Evolutionary conservation across 2,113 vertebrate genomes (phyloP).

Genomic region (Rhynchomys soricoides): DNA sequence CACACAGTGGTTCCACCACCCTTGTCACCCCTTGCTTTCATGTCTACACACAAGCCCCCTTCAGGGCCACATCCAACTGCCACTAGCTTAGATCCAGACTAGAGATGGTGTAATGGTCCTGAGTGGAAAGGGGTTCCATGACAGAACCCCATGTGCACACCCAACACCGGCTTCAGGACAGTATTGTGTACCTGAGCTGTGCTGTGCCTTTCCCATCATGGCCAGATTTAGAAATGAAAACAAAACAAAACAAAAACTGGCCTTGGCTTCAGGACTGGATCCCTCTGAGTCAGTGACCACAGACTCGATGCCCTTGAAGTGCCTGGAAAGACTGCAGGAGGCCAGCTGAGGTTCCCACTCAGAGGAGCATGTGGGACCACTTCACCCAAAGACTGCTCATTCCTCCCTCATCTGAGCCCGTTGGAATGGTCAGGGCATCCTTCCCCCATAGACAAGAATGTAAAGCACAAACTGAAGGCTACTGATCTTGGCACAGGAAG

Average conservation of each 20-base stretch:
- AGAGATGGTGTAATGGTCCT: neutral
- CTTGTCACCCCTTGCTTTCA: rapidly evolving
- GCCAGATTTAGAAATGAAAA: slow-evolving; percentile 58
- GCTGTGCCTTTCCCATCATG: neutral
- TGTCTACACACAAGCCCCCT: neutral
- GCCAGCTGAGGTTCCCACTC: neutral
- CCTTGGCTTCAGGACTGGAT: neutral
- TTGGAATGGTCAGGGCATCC: too few relatives aligned
- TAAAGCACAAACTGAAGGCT: neutral
- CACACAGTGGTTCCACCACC: neutral
- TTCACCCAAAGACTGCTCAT: neutral
- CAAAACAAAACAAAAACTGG: neutral
- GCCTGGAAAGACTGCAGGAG: neutral
- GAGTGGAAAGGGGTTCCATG: neutral
- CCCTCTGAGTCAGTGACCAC: slow-evolving; percentile 51
- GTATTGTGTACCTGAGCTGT: rapidly evolving
- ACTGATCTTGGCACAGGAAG: neutral
- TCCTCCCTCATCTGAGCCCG: neutral
- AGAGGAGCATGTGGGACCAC: rapidly evolving
- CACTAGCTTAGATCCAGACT: too few relatives aligned
- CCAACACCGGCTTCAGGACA: neutral
- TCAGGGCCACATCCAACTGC: too few relatives aligned
- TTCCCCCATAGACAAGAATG: rapidly evolving
- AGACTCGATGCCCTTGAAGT: neutral
- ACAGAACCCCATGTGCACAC: neutral